Conservation (phyloP, 2,113 vertebrate genomes). For the Ascaphus truei region DNA sequence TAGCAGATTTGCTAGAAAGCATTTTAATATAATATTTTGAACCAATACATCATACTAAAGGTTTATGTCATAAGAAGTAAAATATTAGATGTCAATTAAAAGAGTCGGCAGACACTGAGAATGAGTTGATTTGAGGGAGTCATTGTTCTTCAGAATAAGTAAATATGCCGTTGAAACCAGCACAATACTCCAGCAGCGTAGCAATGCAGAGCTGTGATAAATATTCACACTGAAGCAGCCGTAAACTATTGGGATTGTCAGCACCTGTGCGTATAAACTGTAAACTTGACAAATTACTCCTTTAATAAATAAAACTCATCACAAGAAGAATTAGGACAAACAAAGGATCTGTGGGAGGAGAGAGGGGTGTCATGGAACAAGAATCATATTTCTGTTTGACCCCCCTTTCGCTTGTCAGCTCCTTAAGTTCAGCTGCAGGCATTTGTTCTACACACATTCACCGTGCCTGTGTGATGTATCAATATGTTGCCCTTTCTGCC, state of each 20-base stretch:
- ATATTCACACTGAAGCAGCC: background rate
- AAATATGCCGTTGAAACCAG: slow-evolving; percentile 17
- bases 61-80: slow-evolving; percentile 1
- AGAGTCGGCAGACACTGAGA: slow-evolving; percentile 10
- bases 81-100: background rate
- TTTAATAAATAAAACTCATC: too few relatives aligned
- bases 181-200: slow-evolving; percentile 9
- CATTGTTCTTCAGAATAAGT: slow-evolving; percentile 25
- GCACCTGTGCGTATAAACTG: slow-evolving; percentile 16
- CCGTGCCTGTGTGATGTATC: too few relatives aligned
- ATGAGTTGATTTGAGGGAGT: slow-evolving; percentile 10
- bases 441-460: too few relatives aligned
- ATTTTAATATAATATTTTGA: too few relatives aligned
- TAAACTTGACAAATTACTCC: slow-evolving; percentile 13
- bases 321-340: too few relatives aligned
- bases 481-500: too few relatives aligned
- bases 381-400: too few relatives aligned
- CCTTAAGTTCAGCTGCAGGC: too few relatives aligned
- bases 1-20: too few relatives aligned
- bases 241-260: slow-evolving; percentile 26
- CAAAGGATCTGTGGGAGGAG: too few relatives aligned
- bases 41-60: background rate
- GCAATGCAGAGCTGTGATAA: slow-evolving; percentile 7
- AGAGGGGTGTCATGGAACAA: too few relatives aligned
- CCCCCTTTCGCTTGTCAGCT: too few relatives aligned